Evolutionary conservation across 1,140 invertebrate genomes (phyloP).

Genomic region (Drosophila micromelanica): DNA sequence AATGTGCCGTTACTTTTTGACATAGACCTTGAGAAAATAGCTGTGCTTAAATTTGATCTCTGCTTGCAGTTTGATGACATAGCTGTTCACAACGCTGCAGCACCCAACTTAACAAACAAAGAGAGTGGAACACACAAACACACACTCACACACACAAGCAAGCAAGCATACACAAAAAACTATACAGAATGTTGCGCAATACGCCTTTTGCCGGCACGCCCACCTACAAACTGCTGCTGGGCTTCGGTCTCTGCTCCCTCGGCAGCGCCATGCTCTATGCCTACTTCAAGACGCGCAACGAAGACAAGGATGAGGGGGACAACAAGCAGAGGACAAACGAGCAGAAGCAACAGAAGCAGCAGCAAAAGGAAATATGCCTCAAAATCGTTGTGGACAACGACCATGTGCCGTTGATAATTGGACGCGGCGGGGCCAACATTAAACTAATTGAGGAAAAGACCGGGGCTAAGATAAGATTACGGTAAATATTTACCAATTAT

Average conservation of each 20-base stretch:
- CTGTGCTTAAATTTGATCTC: slow-evolving; percentile 19
- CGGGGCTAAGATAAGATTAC: slow-evolving; percentile 89
- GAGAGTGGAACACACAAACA: slow-evolving; percentile 1
- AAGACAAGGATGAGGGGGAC: slow-evolving; percentile 59
- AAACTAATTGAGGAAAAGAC: slow-evolving; percentile 90
- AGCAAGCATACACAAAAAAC: not conserved
- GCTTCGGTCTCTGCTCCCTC: slow-evolving; percentile 79
- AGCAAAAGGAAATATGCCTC: slow-evolving; percentile 66
- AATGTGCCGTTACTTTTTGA: slow-evolving; percentile 10
- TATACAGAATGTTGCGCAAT: slow-evolving; percentile 71
- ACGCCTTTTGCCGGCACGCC: slow-evolving; percentile 63
- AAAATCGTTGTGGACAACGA: slow-evolving; percentile 77
- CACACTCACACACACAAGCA: slow-evolving; percentile 25
- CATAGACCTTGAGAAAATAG: not conserved
- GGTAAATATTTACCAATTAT: slow-evolving; percentile 51
- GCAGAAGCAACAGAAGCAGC: slow-evolving; percentile 14
- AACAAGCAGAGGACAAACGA: slow-evolving; percentile 2
- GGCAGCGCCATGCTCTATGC: slow-evolving; percentile 82
- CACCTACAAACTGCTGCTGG: slow-evolving; percentile 78
- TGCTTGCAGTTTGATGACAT: slow-evolving; percentile 33
- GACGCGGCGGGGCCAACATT: slow-evolving; percentile 88
- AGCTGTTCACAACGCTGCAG: not conserved
- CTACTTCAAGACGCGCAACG: slow-evolving; percentile 74
- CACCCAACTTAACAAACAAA: not conserved
- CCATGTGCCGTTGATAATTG: slow-evolving; percentile 85